A percentile compares a stretch with the other conserved stretches of the same genome.
phyloP scores from a whole-genome alignment of 2,888 invertebrate species.

The Chrysolina oricalcia region DNA sequence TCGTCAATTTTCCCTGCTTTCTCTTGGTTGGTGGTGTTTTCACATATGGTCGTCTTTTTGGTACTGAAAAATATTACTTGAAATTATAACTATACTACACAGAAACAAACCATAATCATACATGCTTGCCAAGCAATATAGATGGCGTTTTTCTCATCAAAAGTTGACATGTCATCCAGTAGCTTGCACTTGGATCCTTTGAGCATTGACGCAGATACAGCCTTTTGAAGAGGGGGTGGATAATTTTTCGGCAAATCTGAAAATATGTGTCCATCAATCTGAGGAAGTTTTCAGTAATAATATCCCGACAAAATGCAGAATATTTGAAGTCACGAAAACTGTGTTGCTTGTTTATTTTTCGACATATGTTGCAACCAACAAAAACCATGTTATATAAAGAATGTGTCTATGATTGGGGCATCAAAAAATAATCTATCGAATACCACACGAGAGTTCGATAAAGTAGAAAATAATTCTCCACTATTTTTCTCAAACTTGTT shows the following conservation, averaged over 20 bases:
- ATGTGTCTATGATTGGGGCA: too few relatives aligned
- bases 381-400: too few relatives aligned
- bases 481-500: too few relatives aligned
- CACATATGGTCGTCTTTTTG: constrained; percentile 50
- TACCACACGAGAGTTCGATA: too few relatives aligned
- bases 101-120: constrained; percentile 48
- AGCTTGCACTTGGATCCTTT: constrained; percentile 55
- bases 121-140: constrained; percentile 64
- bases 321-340: too few relatives aligned
- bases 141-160: constrained; percentile 58
- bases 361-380: too few relatives aligned
- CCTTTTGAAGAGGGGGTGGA: constrained; percentile 66
- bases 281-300: constrained; percentile 10
- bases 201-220: constrained; percentile 66
- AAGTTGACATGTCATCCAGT: constrained; percentile 50
- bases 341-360: too few relatives aligned
- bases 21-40: constrained; percentile 12
- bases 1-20: constrained; percentile 1
- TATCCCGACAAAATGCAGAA: too few relatives aligned
- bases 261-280: constrained; percentile 35
- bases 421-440: too few relatives aligned
- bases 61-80: constrained; percentile 49
- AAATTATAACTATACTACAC: neutral
- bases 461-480: too few relatives aligned
- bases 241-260: constrained; percentile 66